These are phyloP conservation scores for Lamellibrachia luymesi DNA, from an alignment of 1,140 invertebrate species.

Conservation along the genomic window DNA sequence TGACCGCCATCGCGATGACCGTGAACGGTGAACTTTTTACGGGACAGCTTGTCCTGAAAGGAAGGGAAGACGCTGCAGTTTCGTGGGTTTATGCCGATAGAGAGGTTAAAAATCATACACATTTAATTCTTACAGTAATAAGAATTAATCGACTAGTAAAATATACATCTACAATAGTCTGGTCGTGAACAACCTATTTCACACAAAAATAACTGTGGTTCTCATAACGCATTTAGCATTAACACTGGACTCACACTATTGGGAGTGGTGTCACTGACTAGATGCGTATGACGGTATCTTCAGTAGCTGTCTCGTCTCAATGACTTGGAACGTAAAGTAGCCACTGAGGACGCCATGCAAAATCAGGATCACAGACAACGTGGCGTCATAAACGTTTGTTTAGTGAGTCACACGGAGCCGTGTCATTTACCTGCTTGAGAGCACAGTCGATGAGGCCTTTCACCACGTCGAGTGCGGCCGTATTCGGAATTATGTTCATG, in stretches of 20 bases:
- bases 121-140: too few species aligned
- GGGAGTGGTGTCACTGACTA: too few species aligned
- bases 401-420: neutral
- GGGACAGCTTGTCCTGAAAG: constrained; percentile 14
- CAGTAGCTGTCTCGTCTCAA: too few species aligned
- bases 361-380: neutral
- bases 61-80: neutral
- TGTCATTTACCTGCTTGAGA: constrained; percentile 14
- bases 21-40: constrained; percentile 20
- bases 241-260: too few species aligned
- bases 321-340: too few species aligned
- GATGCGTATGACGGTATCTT: too few species aligned
- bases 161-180: too few species aligned
- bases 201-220: too few species aligned
- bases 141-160: too few species aligned
- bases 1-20: constrained; percentile 32
- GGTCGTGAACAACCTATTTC: too few species aligned
- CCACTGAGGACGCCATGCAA: too few species aligned
- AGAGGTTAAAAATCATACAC: neutral
- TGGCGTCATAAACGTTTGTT: neutral
- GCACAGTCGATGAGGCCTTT: constrained; percentile 39
- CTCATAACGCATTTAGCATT: too few species aligned
- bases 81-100: neutral
- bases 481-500: constrained; percentile 32
- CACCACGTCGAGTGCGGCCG: constrained; percentile 31